phyloP scores from a whole-genome alignment of 2,888 invertebrate genomes.

The Lottia scabra region DNA sequence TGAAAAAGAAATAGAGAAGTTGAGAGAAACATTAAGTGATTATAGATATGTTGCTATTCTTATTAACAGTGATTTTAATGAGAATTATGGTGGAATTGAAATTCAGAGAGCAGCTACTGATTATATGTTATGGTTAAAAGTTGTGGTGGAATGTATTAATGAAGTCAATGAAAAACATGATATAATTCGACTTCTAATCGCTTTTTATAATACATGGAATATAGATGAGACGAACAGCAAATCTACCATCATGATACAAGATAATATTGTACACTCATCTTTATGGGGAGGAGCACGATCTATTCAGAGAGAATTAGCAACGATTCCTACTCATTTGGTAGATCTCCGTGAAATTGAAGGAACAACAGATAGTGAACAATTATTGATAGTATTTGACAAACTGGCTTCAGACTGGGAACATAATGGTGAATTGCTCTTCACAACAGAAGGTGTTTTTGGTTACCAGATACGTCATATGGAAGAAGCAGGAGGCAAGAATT shows the following conservation, averaged over 20 bases:
- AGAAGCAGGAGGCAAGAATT: no score
- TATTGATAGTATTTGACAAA: no score
- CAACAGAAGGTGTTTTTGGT: no score
- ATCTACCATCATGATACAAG: background rate
- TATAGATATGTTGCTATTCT: background rate
- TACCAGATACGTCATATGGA: no score
- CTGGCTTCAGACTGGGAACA: no score
- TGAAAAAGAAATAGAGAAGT: background rate
- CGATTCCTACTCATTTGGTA: background rate
- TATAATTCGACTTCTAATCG: background rate
- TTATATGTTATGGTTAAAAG: background rate
- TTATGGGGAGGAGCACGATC: background rate
- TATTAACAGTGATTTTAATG: background rate
- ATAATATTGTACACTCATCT: background rate
- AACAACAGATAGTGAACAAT: no score
- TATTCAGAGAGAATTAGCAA: background rate
- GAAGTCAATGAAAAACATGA: background rate
- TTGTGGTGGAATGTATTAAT: background rate
- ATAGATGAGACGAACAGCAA: background rate
- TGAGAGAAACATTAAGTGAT: background rate
- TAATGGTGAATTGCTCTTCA: no score
- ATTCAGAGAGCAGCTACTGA: background rate
- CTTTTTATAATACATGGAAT: background rate
- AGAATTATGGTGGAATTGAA: background rate
- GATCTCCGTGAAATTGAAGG: background rate